These are phyloP conservation scores for Stichodactyla helianthus DNA, from an alignment of 64 coral and sea anemone genomes.

Conservation along the genomic window DNA sequence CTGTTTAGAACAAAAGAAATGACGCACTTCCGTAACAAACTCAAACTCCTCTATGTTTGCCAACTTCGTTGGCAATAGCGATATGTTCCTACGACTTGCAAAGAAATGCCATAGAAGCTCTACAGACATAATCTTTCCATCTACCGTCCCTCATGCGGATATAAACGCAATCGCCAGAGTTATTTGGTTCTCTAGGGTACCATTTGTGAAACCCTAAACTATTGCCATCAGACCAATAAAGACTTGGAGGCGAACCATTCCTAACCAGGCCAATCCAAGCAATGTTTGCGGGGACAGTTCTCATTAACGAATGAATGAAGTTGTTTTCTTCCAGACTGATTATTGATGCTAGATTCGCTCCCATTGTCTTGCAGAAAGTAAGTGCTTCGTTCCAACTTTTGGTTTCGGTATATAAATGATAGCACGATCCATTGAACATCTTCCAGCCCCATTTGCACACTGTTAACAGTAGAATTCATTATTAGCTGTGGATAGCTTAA, in stretches of 20 bases:
- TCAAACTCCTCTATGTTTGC: too few relatives aligned
- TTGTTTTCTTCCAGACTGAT: not conserved
- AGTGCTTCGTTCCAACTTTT: not conserved
- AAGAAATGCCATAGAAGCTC: not conserved
- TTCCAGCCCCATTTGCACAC: not conserved
- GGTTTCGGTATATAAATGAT: not conserved
- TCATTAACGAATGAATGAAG: not conserved
- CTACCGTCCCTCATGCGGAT: not conserved
- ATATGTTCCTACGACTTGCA: not conserved
- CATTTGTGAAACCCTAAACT: not conserved
- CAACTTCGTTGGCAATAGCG: too few relatives aligned
- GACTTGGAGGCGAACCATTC: not conserved
- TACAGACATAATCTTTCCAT: not conserved
- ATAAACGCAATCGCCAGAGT: not conserved
- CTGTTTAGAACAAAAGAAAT: too few relatives aligned
- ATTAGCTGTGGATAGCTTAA: too few relatives aligned
- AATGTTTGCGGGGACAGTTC: not conserved
- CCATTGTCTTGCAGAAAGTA: not conserved
- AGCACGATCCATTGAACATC: not conserved
- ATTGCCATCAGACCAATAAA: not conserved
- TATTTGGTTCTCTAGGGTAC: not conserved
- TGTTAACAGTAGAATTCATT: not conserved
- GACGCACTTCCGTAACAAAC: too few relatives aligned
- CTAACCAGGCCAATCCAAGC: constrained; percentile 1
- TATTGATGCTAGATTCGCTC: not conserved